These are phyloP conservation scores for Stegodyphus mimosarum DNA, from an alignment of 1,140 invertebrate species.

Conservation along the genomic window DNA sequence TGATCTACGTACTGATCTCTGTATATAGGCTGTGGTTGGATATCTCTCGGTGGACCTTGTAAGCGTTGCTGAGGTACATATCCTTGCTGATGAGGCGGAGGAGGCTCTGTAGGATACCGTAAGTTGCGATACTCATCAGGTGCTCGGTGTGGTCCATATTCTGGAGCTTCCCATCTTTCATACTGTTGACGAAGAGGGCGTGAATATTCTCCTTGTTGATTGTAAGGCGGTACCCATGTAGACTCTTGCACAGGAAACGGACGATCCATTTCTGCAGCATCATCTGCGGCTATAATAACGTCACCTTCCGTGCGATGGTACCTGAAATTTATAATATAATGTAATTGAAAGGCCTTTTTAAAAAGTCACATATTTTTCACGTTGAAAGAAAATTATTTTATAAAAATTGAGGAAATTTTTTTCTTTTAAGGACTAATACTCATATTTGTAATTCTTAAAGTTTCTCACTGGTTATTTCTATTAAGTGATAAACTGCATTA, in stretches of 20 bases:
- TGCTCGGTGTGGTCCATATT: constrained; percentile 10
- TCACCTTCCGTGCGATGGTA: constrained; percentile 57
- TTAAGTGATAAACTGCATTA: no score
- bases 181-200: not conserved
- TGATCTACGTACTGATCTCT: constrained; percentile 25
- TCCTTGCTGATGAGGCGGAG: not conserved
- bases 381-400: not conserved
- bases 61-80: not conserved
- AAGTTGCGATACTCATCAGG: constrained; percentile 1
- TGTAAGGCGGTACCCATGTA: constrained; percentile 14
- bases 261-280: constrained; percentile 18
- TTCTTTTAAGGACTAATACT: not conserved
- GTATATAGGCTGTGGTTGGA: constrained; percentile 19
- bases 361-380: no score
- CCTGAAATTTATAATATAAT: constrained; percentile 10
- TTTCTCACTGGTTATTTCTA: no score
- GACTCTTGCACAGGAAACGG: not conserved
- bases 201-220: constrained; percentile 13
- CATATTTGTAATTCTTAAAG: no score
- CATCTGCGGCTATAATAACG: constrained; percentile 42
- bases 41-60: not conserved
- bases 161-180: constrained; percentile 19
- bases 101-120: constrained; percentile 1
- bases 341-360: no score
- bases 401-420: not conserved